phyloP scores from a whole-genome alignment of 1,140 invertebrate species.

The Drosophila serrata region DNA sequence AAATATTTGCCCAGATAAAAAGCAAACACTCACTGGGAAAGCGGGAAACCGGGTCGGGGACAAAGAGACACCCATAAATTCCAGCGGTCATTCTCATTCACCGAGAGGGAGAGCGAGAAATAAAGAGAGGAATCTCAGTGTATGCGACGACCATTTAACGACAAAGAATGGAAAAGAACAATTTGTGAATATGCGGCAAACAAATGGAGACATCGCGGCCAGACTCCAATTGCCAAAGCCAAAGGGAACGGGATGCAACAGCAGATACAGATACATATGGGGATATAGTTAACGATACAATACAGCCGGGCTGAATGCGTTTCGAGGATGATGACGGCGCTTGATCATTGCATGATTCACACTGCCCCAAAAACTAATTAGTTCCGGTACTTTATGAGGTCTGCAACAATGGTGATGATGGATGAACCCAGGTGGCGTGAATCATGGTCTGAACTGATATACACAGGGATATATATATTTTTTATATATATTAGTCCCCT shows the following conservation, averaged over 20 bases:
- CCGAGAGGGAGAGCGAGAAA: not conserved
- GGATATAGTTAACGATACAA: not conserved
- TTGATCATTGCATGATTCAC: slow-evolving; percentile 14
- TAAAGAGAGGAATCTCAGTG: slow-evolving; percentile 1
- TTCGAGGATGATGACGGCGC: not conserved
- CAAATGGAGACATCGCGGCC: slow-evolving; percentile 81
- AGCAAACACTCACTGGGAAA: slow-evolving; percentile 41
- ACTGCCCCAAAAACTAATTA: slow-evolving; percentile 15
- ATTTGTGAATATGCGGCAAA: slow-evolving; percentile 82
- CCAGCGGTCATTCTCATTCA: slow-evolving; percentile 69
- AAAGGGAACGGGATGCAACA: slow-evolving; percentile 30
- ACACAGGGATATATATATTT: no score
- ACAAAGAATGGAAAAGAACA: slow-evolving; percentile 80
- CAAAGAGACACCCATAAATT: slow-evolving; percentile 75
- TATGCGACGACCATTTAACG: slow-evolving; percentile 67
- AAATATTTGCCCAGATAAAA: slow-evolving; percentile 82
- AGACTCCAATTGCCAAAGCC: slow-evolving; percentile 73
- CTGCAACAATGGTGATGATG: not conserved
- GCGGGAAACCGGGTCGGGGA: slow-evolving; percentile 3
- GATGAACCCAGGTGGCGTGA: not conserved
- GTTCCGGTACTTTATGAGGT: slow-evolving; percentile 6
- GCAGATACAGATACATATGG: slow-evolving; percentile 11
- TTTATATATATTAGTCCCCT: no score
- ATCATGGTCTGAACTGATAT: not conserved
- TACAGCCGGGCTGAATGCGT: not conserved